Conservation (phyloP, 1,140 invertebrate genomes). For the Lepidotrigona ventralis region DNA sequence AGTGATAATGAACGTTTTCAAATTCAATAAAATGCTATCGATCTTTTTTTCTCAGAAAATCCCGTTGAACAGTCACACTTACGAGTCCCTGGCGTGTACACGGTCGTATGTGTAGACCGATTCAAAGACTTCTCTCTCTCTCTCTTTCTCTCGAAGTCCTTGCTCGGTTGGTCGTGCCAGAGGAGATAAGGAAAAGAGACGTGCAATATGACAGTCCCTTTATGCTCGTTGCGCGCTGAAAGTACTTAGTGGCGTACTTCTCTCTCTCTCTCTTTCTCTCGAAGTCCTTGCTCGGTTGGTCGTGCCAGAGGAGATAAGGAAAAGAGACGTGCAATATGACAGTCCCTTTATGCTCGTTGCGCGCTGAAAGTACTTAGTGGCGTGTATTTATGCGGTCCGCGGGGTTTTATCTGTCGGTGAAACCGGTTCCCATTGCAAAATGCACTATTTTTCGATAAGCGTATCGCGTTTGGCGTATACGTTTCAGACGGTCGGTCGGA, state of each 20-base stretch:
- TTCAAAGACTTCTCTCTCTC: background rate
- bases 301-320: constrained; percentile 11
- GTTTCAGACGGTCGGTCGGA: constrained; percentile 23
- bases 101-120: too few relatives aligned
- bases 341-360: constrained; percentile 38
- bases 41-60: background rate
- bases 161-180: background rate
- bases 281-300: background rate
- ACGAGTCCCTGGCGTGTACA: background rate
- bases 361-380: constrained; percentile 41
- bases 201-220: constrained; percentile 48
- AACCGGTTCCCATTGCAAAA: constrained; percentile 53
- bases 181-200: constrained; percentile 42
- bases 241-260: constrained; percentile 43
- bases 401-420: constrained; percentile 34
- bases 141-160: background rate
- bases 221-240: constrained; percentile 26
- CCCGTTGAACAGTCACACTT: background rate
- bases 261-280: background rate
- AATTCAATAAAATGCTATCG: background rate
- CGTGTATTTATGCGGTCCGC: constrained; percentile 39
- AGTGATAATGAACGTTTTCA: background rate
- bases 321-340: constrained; percentile 50
- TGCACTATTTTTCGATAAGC: constrained; percentile 56
- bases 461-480: constrained; percentile 39